Evolutionary conservation across 2,797 vertebrate species (phyloP).

Genomic region (Acanthurus lineatus): DNA sequence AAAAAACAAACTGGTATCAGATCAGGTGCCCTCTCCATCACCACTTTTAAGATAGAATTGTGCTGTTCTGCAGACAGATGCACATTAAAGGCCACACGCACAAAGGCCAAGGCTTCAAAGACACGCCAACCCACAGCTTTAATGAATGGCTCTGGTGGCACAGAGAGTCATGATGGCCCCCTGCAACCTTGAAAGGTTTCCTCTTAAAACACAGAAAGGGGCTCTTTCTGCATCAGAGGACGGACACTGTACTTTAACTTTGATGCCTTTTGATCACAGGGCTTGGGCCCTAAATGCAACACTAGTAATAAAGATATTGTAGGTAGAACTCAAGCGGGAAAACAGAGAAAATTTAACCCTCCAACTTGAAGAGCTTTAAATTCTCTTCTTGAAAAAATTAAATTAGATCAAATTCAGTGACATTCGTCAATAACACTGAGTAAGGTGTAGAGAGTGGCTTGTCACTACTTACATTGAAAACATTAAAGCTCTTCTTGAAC

Average conservation of each 20-base stretch:
- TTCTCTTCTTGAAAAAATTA: neutral
- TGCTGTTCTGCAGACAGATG: conserved; percentile 56
- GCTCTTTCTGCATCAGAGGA: conserved; percentile 24
- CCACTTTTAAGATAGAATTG: conserved; percentile 7
- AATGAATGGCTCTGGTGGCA: conserved; percentile 75
- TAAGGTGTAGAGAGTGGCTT: neutral
- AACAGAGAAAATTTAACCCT: neutral
- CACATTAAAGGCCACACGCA: conserved; percentile 71
- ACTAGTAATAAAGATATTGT: neutral
- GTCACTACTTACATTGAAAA: neutral
- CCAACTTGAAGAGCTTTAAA: neutral
- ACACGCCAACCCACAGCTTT: conserved; percentile 63
- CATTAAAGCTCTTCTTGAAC: neutral
- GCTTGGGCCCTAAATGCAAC: conserved; percentile 12
- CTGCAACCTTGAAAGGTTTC: conserved; percentile 68
- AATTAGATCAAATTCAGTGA: neutral
- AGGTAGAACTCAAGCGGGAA: neutral
- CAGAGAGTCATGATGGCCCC: conserved; percentile 56
- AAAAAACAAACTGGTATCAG: neutral
- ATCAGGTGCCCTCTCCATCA: conserved; percentile 7
- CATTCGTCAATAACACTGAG: neutral
- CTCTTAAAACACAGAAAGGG: conserved; percentile 53
- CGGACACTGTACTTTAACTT: conserved; percentile 52
- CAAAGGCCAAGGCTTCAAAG: conserved; percentile 83
- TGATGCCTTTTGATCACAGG: conserved; percentile 64